phyloP scores from a whole-genome alignment of 2,113 vertebrate genomes.

The Cryptotis parvus region DNA sequence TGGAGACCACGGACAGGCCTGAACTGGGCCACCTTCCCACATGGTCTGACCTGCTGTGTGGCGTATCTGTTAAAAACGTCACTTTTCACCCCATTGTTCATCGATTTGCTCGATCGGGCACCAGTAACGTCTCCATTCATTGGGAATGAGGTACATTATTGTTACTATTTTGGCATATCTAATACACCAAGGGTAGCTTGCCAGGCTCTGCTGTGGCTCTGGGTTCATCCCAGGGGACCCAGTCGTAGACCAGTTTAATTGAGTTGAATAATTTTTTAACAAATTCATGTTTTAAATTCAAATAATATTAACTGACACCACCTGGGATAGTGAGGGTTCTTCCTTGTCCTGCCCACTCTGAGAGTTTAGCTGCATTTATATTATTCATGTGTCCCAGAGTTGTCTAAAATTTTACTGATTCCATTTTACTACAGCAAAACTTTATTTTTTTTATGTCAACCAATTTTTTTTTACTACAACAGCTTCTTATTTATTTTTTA shows the following conservation, averaged over 20 bases:
- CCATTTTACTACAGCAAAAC: slow-evolving; percentile 5
- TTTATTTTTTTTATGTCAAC: neutral
- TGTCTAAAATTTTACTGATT: slow-evolving; percentile 17
- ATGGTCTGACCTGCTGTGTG: too few relatives aligned
- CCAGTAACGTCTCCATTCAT: too few relatives aligned
- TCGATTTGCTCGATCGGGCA: too few relatives aligned
- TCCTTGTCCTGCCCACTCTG: neutral
- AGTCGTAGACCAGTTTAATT: neutral
- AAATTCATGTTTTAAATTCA: neutral
- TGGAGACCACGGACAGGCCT: neutral
- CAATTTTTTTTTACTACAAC: too few relatives aligned
- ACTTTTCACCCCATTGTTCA: too few relatives aligned
- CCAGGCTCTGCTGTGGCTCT: too few relatives aligned
- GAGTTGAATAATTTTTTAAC: neutral
- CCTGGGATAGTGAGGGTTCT: neutral
- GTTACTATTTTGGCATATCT: too few relatives aligned
- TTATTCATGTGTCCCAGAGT: neutral
- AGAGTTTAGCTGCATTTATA: neutral
- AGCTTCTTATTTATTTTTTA: too few relatives aligned
- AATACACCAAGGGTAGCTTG: too few relatives aligned
- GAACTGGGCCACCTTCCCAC: neutral
- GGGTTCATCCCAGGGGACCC: too few relatives aligned
- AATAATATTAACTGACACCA: neutral
- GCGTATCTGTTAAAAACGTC: too few relatives aligned
- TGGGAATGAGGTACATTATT: too few relatives aligned